phyloP scores from a whole-genome alignment of 2,113 vertebrate genomes.

The Lagopus muta region DNA sequence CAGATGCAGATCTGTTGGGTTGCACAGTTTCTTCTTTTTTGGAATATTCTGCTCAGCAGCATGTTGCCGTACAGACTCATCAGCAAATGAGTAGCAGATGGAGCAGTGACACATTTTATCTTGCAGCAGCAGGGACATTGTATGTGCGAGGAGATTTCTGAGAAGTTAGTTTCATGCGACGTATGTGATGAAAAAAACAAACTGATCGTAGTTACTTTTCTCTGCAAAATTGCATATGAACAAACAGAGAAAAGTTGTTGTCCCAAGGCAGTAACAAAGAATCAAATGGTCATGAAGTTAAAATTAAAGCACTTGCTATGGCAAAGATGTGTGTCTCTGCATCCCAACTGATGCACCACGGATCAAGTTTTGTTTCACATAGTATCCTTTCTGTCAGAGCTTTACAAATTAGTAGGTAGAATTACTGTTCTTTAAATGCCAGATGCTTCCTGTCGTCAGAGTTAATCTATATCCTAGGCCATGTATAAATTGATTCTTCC shows the following conservation, averaged over 20 bases:
- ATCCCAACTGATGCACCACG: background rate
- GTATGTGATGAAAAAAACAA: slow-evolving; percentile 33
- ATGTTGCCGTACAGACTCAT: slow-evolving; percentile 27
- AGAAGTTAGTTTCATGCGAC: slow-evolving; percentile 21
- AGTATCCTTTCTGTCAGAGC: background rate
- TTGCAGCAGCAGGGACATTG: slow-evolving; percentile 63
- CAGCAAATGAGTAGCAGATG: slow-evolving; percentile 73
- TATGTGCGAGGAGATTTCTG: slow-evolving; percentile 43
- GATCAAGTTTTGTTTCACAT: background rate
- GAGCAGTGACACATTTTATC: slow-evolving; percentile 68
- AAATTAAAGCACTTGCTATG: slow-evolving; percentile 32
- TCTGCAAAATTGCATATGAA: slow-evolving; percentile 57
- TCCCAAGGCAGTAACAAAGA: slow-evolving; percentile 46
- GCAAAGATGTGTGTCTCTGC: background rate
- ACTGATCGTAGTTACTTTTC: background rate
- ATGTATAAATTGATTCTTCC: background rate
- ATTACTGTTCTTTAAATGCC: background rate
- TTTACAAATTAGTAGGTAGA: background rate
- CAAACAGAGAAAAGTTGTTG: slow-evolving; percentile 39
- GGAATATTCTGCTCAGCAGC: slow-evolving; percentile 51
- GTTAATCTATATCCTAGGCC: background rate
- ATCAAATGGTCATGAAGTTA: slow-evolving; percentile 52
- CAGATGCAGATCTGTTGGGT: slow-evolving; percentile 22
- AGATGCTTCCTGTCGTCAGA: background rate
- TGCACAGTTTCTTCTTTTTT: slow-evolving; percentile 49